Evolutionary conservation across 2,888 invertebrate genomes (phyloP), one percentile per base, ranked within the genome.

Genomic region (Aphrophora alni): DNA sequence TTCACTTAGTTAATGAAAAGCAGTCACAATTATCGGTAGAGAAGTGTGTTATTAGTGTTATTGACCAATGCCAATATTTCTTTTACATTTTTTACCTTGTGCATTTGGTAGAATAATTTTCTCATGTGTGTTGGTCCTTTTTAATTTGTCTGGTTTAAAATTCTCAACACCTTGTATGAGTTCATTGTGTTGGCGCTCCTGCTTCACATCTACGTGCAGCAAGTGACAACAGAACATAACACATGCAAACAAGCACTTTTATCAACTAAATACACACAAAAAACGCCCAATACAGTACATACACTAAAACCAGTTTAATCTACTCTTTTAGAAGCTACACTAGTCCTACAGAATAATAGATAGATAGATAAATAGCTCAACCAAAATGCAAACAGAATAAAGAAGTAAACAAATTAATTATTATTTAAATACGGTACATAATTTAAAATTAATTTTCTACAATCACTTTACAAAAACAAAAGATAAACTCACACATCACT

Each of bases 91-190:
- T 86, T 85, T 92, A 96, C 96, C 95, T 94, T 95, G 91, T 87
- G 95, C 94, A 87, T 94, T 95, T 81, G 96, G 96, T 86, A 96
- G 92, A 84, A 95, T 90, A 86, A 93, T 92, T 91, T 96, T 96
- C 91, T 95, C 95, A 87, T 92, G 90, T 82, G 95, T 95, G 87
- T 94, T 92, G 76, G 95, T 94, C 88, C 94, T 93, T 89, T 93
- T 95, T 89, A 94, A 91, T 86, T 91, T 92, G 85, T 93, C 91
- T 83, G 93, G 88, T 89, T 95, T 92, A 90, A 97, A 97, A 87
- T 91, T 92, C 89, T 94, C 93, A 86, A 95, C 92, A 85, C 92
- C 93, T 85, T 93, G 92, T 86, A 94, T 93, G 85, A 97, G 92
- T 85, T 94, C 95, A 86, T 91, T 91, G 89, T 94, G 94, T 87